Evolutionary conservation across 2,113 vertebrate genomes (phyloP), one percentile per base, ranked within the genome.

Genomic region (Plecturocebus donacophilus): DNA sequence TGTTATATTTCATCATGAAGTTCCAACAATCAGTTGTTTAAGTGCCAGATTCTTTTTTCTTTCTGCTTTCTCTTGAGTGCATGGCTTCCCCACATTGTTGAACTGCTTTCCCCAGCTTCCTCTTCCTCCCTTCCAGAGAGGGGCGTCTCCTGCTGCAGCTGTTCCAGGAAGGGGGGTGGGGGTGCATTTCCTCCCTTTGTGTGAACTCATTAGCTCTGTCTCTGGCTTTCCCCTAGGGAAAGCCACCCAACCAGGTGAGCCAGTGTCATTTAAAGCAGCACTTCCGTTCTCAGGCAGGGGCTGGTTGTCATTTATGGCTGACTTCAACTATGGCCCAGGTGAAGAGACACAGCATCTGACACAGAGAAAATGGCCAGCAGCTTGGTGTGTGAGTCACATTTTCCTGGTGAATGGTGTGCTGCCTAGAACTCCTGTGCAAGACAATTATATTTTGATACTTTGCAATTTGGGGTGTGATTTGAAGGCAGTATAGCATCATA

Each of bases 161-260:
- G 96, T 3, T 56, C 40, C 42, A 76, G 64, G 58, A 42, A 1
- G 89, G 35, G 49, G 12, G 8, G 40, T 2, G 17, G 84, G 80
- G 23, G 27, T 45, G n/a, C 25, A 4, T 42, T 98, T 97, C 97
- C 97, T 96, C 96, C 56, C 84, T 98, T 97, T 97, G 97, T 97
- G 56, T 84, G 27, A n/a, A 54, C 49, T 73, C 76, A 20, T 49
- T 27, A 40, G 86, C 47, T 87, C 11, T 79, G 66, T 30, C 52
- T 89, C 42, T 89, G 88, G 42, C 95, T 73, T 68, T 38, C 64
- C 79, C 35, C 80, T 54, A 58, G 58, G 96, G 85, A 95, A 54
- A 70, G 85, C 68, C 5, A 0, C 58, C 40, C 16, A 27, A 4
- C 40, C 38, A 95, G 96, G 96, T 89, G 82, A 90, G 64, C 85